A percentile compares a stretch with the other conserved stretches of the same genome.
Evolutionary conservation across 1,140 invertebrate species (phyloP).

Genomic region (Trachymyrmex septentrionalis): DNA sequence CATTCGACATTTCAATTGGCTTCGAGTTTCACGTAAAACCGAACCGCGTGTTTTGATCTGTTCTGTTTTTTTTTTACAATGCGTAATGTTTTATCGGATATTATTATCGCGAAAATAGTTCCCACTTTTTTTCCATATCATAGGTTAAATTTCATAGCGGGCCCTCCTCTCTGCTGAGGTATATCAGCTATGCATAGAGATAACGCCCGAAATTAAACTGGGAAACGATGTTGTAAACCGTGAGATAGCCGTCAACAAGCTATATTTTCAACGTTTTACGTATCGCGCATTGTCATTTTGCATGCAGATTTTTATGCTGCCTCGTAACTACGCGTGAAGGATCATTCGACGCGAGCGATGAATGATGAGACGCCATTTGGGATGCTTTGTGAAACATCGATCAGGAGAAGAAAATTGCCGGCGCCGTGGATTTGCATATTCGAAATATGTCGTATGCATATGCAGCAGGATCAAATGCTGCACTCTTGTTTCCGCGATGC

Average conservation of each 20-base stretch:
- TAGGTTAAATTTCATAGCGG: conserved; percentile 9
- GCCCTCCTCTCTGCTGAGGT: background rate
- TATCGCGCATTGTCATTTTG: conserved; percentile 45
- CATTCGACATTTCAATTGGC: background rate
- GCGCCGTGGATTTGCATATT: conserved; percentile 65
- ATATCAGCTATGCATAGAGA: conserved; percentile 58
- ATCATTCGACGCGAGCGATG: conserved; percentile 12
- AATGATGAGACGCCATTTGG: conserved; percentile 59
- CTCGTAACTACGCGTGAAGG: conserved; percentile 10
- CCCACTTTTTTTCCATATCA: conserved; percentile 1
- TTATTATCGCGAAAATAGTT: conserved; percentile 22
- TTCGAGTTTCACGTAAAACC: conserved; percentile 11
- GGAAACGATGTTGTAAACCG: conserved; percentile 34
- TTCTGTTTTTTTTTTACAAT: background rate
- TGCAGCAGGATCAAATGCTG: conserved; percentile 70
- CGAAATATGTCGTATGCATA: conserved; percentile 73
- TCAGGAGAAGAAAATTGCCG: conserved; percentile 75
- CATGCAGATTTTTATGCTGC: conserved; percentile 37
- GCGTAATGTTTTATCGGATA: conserved; percentile 13
- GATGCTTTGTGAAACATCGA: conserved; percentile 65
- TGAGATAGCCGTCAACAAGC: conserved; percentile 35
- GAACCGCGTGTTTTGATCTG: background rate
- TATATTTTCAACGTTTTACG: conserved; percentile 35
- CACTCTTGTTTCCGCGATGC: conserved; percentile 67
- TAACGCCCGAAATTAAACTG: conserved; percentile 48